Evolutionary conservation across 92 coral and sea anemone species (phyloP).

Genomic region (Parazoanthus darwini): DNA sequence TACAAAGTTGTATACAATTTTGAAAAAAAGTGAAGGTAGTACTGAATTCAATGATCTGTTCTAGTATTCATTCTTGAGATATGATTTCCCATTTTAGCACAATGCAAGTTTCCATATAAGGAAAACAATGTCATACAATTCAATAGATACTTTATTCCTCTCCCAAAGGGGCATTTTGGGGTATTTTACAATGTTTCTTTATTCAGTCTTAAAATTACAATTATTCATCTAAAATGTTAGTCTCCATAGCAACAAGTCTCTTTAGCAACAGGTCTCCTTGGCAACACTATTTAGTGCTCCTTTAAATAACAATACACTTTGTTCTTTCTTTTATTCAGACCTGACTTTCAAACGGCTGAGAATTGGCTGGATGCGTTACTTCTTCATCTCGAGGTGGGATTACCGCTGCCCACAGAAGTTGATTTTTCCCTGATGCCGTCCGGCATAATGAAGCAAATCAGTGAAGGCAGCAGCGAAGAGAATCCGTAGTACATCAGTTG

Average conservation of each 20-base stretch:
- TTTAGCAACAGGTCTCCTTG: no score
- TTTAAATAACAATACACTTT: neutral
- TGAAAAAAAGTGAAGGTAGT: neutral
- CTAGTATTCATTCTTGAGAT: no score
- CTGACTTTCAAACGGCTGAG: slow-evolving; percentile 75
- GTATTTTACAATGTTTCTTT: no score
- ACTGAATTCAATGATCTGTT: no score
- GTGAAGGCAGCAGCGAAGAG: slow-evolving; percentile 30
- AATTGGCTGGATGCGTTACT: slow-evolving; percentile 89
- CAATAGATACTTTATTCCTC: no score
- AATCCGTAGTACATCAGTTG: neutral
- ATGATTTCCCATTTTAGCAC: no score
- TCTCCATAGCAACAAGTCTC: no score
- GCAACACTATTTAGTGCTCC: neutral
- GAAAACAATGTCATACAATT: no score
- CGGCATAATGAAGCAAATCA: slow-evolving; percentile 52
- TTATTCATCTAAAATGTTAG: no score
- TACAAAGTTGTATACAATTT: neutral
- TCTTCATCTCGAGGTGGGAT: slow-evolving; percentile 89
- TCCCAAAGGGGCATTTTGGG: no score
- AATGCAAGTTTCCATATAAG: no score
- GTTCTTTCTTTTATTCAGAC: slow-evolving; percentile 51
- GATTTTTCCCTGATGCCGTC: slow-evolving; percentile 70
- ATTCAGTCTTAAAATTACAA: no score
- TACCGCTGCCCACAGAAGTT: slow-evolving; percentile 82